These are phyloP conservation scores for Brachypalpus laphriformis DNA, from an alignment of 2,888 invertebrate species.

Conservation along the genomic window DNA sequence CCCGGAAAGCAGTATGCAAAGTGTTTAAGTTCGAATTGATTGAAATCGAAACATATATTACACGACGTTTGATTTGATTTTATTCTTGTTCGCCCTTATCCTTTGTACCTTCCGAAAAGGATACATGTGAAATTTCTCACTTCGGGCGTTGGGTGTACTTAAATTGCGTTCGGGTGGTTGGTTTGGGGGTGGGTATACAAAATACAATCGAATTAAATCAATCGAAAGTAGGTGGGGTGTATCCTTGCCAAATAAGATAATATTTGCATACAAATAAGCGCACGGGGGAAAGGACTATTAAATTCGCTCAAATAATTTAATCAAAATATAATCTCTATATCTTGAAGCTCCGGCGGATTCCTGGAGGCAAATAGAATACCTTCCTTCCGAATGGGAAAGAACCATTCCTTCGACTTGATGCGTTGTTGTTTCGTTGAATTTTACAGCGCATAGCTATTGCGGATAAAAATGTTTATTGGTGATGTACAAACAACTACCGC, in stretches of 20 bases:
- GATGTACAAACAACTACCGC: conserved; percentile 73
- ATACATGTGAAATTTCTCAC: conserved; percentile 68
- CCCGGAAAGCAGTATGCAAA: conserved; percentile 16
- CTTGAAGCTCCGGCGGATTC: conserved; percentile 36
- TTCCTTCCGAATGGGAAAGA: conserved; percentile 63
- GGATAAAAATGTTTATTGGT: conserved; percentile 74
- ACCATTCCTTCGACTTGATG: conserved; percentile 44
- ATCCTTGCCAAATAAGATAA: conserved; percentile 63
- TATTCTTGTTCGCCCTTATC: conserved; percentile 17
- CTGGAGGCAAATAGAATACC: conserved; percentile 67
- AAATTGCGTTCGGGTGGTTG: conserved; percentile 28
- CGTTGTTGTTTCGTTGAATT: conserved; percentile 58
- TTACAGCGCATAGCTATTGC: conserved; percentile 60
- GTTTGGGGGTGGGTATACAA: background rate
- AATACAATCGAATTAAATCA: conserved; percentile 70
- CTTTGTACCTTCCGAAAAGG: conserved; percentile 50
- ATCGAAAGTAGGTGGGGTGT: conserved; percentile 16
- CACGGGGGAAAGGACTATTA: conserved; percentile 60
- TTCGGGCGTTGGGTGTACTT: conserved; percentile 59
- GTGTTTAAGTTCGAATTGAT: conserved; percentile 71
- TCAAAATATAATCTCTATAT: conserved; percentile 73
- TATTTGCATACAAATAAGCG: conserved; percentile 74
- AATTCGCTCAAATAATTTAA: conserved; percentile 74
- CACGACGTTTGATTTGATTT: conserved; percentile 69
- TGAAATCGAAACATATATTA: conserved; percentile 70